These are phyloP conservation scores for Villa cingulata DNA, from an alignment of 2,888 invertebrate species.

Conservation along the genomic window DNA sequence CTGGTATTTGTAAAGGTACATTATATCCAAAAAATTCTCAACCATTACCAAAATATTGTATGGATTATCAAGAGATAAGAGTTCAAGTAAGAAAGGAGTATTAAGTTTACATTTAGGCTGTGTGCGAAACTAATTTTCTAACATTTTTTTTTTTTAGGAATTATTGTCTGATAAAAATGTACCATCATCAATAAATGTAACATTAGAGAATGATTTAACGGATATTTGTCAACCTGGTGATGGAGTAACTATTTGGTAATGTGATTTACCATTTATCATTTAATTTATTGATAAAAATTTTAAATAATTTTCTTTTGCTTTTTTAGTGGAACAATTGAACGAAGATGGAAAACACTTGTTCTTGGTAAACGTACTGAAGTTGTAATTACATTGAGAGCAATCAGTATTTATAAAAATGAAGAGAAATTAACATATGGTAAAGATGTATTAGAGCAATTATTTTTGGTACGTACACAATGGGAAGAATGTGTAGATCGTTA, in stretches of 20 bases:
- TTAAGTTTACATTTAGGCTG: too few species aligned
- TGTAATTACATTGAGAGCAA: slow-evolving; percentile 24
- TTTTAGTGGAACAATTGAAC: slow-evolving; percentile 59
- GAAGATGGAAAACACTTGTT: slow-evolving; percentile 53
- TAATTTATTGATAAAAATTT: not conserved
- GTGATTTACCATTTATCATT: not conserved
- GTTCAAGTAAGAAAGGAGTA: slow-evolving; percentile 57
- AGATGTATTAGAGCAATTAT: slow-evolving; percentile 47
- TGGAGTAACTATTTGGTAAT: slow-evolving; percentile 67
- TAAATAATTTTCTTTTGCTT: not conserved
- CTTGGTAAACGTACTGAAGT: slow-evolving; percentile 29
- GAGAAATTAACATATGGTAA: slow-evolving; percentile 47
- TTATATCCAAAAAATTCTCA: slow-evolving; percentile 43
- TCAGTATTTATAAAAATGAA: slow-evolving; percentile 48
- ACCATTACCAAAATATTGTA: slow-evolving; percentile 37
- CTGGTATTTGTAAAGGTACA: slow-evolving; percentile 35
- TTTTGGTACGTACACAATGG: slow-evolving; percentile 13
- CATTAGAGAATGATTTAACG: slow-evolving; percentile 73
- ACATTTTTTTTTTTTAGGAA: slow-evolving; percentile 42
- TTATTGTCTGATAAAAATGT: slow-evolving; percentile 57
- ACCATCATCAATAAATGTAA: slow-evolving; percentile 62
- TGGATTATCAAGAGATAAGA: slow-evolving; percentile 76
- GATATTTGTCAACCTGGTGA: slow-evolving; percentile 81
- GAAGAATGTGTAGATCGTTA: slow-evolving; percentile 38
- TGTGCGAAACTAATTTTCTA: not conserved